Conservation (phyloP, 2,888 invertebrate genomes). For the Villa cingulata region DNA sequence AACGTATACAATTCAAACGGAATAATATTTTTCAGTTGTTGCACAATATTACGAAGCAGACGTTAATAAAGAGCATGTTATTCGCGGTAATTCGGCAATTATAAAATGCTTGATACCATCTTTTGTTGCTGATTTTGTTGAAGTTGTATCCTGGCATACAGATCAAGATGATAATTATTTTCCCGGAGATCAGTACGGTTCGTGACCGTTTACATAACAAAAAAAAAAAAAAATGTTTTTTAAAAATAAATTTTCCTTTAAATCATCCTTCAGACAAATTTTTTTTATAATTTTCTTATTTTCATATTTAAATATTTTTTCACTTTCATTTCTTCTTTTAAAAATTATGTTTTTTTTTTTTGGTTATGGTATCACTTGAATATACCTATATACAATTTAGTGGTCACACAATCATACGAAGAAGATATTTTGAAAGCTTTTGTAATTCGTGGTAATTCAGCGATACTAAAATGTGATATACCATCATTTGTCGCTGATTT, state of each 20-base stretch:
- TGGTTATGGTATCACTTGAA: too few relatives aligned
- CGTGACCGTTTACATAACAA: too few relatives aligned
- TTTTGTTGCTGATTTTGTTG: constrained; percentile 75
- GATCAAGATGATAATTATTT: constrained; percentile 57
- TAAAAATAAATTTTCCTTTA: too few relatives aligned
- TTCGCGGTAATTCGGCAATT: constrained; percentile 66
- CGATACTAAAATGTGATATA: constrained; percentile 76
- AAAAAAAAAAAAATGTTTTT: too few relatives aligned
- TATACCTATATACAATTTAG: too few relatives aligned
- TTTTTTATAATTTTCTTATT: neutral
- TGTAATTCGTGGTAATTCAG: constrained; percentile 79
- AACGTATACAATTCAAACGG: too few relatives aligned
- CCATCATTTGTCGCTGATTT: constrained; percentile 90
- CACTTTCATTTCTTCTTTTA: constrained; percentile 5
- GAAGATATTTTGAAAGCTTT: constrained; percentile 87
- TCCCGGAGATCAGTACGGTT: constrained; percentile 48
- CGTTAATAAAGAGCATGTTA: constrained; percentile 73
- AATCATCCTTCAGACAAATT: constrained; percentile 14
- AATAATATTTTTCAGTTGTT: constrained; percentile 44
- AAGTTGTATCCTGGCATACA: constrained; percentile 67
- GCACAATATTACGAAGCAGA: constrained; percentile 70
- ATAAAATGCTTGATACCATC: constrained; percentile 74
- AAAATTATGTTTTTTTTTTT: constrained; percentile 1
- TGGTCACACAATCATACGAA: constrained; percentile 81
- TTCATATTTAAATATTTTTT: constrained; percentile 2